phyloP scores from a whole-genome alignment of 2,113 vertebrate species.

The Onychostruthus taczanowskii region DNA sequence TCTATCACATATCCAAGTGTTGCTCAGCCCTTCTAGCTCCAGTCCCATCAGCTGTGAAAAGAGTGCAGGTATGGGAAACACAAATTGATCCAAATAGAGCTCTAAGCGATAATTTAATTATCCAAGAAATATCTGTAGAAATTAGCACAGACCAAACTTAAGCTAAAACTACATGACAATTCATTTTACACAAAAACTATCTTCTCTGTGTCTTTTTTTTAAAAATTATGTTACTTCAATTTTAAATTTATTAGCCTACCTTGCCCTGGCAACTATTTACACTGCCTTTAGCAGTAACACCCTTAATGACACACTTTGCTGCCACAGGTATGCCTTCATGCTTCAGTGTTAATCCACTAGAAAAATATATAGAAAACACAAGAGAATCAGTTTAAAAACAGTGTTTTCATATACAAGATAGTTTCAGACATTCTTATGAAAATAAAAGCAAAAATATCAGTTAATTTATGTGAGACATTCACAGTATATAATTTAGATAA shows the following conservation, averaged over 20 bases:
- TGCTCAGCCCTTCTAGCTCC: background rate
- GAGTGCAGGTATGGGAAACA: background rate
- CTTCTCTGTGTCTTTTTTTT: background rate
- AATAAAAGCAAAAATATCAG: background rate
- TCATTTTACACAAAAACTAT: background rate
- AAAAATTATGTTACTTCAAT: background rate
- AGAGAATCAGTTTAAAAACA: background rate
- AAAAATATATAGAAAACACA: background rate
- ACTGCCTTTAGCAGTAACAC: constrained; percentile 78
- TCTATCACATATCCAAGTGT: background rate
- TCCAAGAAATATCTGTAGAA: background rate
- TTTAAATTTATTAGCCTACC: constrained; percentile 71
- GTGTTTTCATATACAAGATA: background rate
- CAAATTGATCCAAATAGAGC: background rate
- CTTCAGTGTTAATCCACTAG: constrained; percentile 80
- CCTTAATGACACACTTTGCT: constrained; percentile 74
- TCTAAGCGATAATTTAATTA: background rate
- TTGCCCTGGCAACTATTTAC: constrained; percentile 80
- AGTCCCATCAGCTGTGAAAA: background rate
- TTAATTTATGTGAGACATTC: background rate
- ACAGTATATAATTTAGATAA: background rate
- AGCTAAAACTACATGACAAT: background rate
- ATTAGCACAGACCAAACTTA: background rate
- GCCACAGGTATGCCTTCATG: constrained; percentile 70
- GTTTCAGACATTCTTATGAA: background rate